Conservation (phyloP, 2,113 vertebrate genomes). For the Anoplopoma fimbria region DNA sequence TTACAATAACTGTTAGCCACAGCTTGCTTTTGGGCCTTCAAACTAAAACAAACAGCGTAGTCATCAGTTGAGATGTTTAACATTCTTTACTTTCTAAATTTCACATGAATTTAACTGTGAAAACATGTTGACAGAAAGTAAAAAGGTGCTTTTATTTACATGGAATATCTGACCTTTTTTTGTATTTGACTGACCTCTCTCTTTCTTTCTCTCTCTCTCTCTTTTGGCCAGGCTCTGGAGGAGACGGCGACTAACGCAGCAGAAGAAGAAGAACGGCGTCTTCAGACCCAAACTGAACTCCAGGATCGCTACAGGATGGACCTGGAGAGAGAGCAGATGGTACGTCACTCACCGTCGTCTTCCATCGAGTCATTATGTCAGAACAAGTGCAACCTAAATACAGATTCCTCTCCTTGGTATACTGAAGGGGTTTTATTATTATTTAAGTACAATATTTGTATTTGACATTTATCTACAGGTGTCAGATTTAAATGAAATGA, state of each 20-base stretch:
- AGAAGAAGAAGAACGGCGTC: constrained; percentile 90
- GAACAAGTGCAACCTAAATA: not conserved
- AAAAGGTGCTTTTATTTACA: not conserved
- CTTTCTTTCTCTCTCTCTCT: no score
- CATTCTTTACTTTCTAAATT: not conserved
- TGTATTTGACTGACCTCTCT: no score
- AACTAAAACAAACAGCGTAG: not conserved
- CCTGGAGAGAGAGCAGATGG: constrained; percentile 94
- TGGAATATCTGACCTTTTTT: not conserved
- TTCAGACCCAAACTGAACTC: constrained; percentile 93
- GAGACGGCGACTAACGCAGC: constrained; percentile 90
- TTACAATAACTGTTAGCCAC: not conserved
- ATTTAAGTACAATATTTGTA: not conserved
- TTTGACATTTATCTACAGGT: not conserved
- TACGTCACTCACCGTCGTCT: constrained; percentile 40
- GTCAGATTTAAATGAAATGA: not conserved
- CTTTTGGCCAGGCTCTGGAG: constrained; percentile 88
- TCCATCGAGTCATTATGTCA: not conserved
- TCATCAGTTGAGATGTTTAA: not conserved
- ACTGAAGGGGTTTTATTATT: not conserved
- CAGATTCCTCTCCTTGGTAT: not conserved
- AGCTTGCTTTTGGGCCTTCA: not conserved
- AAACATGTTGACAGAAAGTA: not conserved
- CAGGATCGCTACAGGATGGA: constrained; percentile 92
- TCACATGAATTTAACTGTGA: not conserved